These are phyloP conservation scores for Melanerpes aurifrons DNA, from an alignment of 2,113 vertebrate genomes.

Conservation along the genomic window DNA sequence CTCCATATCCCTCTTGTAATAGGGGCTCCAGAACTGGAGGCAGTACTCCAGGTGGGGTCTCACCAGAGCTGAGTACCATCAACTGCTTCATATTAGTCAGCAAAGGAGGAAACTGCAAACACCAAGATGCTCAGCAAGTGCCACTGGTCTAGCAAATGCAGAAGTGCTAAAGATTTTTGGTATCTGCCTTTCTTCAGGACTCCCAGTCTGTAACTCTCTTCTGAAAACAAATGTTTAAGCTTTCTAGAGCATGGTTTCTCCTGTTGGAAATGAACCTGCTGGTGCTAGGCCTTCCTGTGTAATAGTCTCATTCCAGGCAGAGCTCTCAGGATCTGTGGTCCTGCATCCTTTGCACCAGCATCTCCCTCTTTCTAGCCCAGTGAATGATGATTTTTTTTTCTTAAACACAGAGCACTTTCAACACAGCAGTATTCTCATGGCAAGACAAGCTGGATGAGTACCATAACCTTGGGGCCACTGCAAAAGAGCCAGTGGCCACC, in stretches of 20 bases:
- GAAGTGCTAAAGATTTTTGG: neutral
- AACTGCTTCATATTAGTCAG: neutral
- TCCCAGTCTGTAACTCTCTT: neutral
- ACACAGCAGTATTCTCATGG: neutral
- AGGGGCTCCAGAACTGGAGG: no score
- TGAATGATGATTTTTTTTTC: neutral
- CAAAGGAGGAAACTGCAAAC: neutral
- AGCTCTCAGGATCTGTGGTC: no score
- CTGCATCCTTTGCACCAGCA: neutral
- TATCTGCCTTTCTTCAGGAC: neutral
- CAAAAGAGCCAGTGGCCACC: neutral
- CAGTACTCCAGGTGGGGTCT: no score
- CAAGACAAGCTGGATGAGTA: neutral
- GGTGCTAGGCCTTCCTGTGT: neutral
- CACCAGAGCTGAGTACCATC: neutral
- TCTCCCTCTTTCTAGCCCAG: neutral
- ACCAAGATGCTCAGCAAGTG: neutral
- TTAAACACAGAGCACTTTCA: neutral
- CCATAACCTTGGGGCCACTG: accelerated
- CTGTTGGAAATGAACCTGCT: neutral
- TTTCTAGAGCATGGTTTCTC: neutral
- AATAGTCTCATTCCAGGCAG: accelerated
- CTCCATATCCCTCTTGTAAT: no score
- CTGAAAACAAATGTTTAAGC: neutral
- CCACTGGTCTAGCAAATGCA: neutral